Conservation (phyloP, 2,888 invertebrate species). For the Bembecia ichneumoniformis region DNA sequence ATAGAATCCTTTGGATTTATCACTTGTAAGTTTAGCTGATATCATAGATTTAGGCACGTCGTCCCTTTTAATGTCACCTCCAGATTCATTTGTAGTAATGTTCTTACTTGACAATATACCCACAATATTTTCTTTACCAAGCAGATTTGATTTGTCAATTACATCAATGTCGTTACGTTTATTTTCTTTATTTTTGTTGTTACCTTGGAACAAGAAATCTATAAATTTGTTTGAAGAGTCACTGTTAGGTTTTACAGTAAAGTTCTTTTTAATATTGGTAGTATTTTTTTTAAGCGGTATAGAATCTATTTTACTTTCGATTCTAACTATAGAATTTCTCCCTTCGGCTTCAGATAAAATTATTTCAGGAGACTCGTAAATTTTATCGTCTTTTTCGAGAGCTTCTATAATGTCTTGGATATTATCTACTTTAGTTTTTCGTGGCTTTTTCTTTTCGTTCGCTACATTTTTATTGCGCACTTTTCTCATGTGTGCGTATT, state of each 20-base stretch:
- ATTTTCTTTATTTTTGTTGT: no score
- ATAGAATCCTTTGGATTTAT: constrained; percentile 18
- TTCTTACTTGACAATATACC: no score
- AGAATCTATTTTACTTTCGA: neutral
- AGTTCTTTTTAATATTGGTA: neutral
- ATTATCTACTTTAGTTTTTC: constrained; percentile 31
- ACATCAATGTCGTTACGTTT: no score
- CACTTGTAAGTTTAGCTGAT: no score
- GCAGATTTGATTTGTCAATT: no score
- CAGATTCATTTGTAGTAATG: no score
- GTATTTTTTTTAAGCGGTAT: no score
- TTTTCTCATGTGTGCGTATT: constrained; percentile 13
- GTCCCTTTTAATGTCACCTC: no score
- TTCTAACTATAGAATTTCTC: constrained; percentile 11
- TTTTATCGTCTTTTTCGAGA: constrained; percentile 28
- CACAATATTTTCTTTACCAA: no score
- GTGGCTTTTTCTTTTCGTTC: constrained; percentile 8
- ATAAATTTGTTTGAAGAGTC: neutral
- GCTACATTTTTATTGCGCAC: constrained; percentile 6
- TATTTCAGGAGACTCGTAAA: constrained; percentile 20
- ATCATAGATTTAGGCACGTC: no score
- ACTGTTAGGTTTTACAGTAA: neutral
- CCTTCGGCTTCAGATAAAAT: constrained; percentile 37
- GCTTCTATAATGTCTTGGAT: constrained; percentile 55
- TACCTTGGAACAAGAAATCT: no score